Evolutionary conservation across 2,113 vertebrate species (phyloP), one percentile per base, ranked within the genome.

Genomic region (Dunckerocampus dactyliophorus): DNA sequence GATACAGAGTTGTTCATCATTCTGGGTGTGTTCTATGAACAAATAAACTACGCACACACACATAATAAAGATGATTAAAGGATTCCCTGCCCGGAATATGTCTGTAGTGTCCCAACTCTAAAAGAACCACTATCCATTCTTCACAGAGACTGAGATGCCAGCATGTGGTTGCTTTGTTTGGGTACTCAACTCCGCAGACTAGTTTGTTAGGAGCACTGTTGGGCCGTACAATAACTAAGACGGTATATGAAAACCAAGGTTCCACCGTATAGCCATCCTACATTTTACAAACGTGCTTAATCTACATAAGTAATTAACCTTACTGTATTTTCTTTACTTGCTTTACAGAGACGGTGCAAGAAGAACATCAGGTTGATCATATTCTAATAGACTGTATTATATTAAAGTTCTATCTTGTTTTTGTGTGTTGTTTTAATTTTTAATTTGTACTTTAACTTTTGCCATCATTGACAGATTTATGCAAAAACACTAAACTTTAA

Each of bases 361-460:
- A 90, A 91, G 90, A 92, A 76, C 72, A 90, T 83, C 94, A 98
- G 95, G 95, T 98, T 92, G 90, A 83, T 87, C 24, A 47, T 60
- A 24, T 49, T 63, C 59, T 47, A 47, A 80, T 22, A 46, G 53
- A 59, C 65, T 17, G 13, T 43, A 43, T 43, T 61, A 37, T 43
- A 43, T 43, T 62, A 37, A 52, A 62, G 19, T 31, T 43, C 22
- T 14, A 20, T 11, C 10, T 37, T n/a, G 3, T 20, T 42, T 42
- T 20, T 39, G 12, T 56, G 34, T 42, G 13, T 19, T 39, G n/a
- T 20, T 43, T 21, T 21, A 15, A 8, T 21, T 56, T 56, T 37
- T 31, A 59, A 76, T 80, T 59, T 62, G 3, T 70, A 48, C 66
- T 74, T 71, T 57, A 73, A 66, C 16, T 59, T 22, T 17, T 47